A percentile compares a stretch with the other conserved stretches of the same genome.
Conservation (phyloP, 2,888 invertebrate species). For the Chrysina gloriosa region DNA sequence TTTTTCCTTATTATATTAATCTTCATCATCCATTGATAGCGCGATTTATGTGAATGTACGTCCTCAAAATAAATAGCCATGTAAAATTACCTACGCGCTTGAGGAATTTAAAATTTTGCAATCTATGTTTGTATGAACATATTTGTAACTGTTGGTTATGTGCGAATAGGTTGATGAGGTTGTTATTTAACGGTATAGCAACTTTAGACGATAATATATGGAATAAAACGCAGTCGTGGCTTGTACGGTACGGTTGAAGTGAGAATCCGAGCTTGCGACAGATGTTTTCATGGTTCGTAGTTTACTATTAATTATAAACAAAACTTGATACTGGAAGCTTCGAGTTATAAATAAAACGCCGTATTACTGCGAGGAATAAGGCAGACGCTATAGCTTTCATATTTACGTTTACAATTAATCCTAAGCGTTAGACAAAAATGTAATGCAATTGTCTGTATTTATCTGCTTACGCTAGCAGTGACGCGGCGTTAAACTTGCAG, state of each 20-base stretch:
- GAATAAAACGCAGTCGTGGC: slow-evolving; percentile 7
- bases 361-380: background rate
- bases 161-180: slow-evolving; percentile 2
- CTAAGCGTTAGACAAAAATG: background rate
- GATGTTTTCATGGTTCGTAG: slow-evolving; percentile 24
- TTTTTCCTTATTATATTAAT: too few species aligned
- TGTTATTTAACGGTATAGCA: slow-evolving; percentile 20
- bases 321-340: slow-evolving; percentile 24
- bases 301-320: slow-evolving; percentile 33
- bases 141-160: slow-evolving; percentile 3
- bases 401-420: slow-evolving; percentile 2
- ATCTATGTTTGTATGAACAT: background rate
- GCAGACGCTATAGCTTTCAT: background rate
- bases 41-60: too few species aligned
- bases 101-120: background rate
- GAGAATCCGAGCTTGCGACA: slow-evolving; percentile 13
- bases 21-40: too few species aligned
- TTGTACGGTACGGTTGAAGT: slow-evolving; percentile 3
- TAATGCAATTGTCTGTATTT: too few species aligned
- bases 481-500: too few species aligned
- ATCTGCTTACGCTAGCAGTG: too few species aligned
- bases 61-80: too few species aligned
- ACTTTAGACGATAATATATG: slow-evolving; percentile 15
- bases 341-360: slow-evolving; percentile 12
- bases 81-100: too few species aligned